Base-by-base conservation (phyloP, 2,888 invertebrate species). In the Lasioglossum leucozonium region DNA sequence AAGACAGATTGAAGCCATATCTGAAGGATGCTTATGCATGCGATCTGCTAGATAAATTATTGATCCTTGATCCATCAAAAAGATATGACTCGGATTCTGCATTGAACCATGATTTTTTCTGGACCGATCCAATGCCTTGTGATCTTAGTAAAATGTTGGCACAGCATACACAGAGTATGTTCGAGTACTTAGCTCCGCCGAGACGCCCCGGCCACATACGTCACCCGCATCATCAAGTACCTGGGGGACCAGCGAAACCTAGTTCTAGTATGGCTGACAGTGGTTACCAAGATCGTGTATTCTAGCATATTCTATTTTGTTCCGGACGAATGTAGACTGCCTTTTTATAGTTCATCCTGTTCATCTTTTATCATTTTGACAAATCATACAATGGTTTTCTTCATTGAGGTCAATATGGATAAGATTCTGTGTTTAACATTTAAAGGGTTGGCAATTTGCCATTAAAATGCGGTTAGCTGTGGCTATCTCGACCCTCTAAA, bases 21-120 rank as follows among this genome's bases (percentile, higher is more conserved):
- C 97, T 99, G 0, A 98, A 98, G 94, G 98, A 99, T 94, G 97
- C 98, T 0, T 98, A 98, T 91, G 99, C 99, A 0, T 97, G 99
- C 92, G 99, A 99, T 94, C 95, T 99, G 22, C 95, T 99, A 0
- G 99, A 99, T 94, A 98, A 98, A 93, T 95, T 99, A 34, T 95
- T 99, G 71, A 98, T 98, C 13, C 95, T 99, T 74, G 99, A 99
- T 95, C 99, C 99, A 0, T 96, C 97, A 0, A 98, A 98, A 94
- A 95, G 99, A 83, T 96, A 96, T 80, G 98, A 99, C 94, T 97
- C 99, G 0, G 99, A 99, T 94, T 97, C 98, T 0, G 99, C 99
- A 0, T 95, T 99, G 1, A 99, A 99, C 95, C 99, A 99, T 94
- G 99, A 99, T 94, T 99, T 99, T 96, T 99, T 99, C 96, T 99